Evolutionary conservation across 2,888 invertebrate species (phyloP).

Genomic region (Drosophila subsilvestris): DNA sequence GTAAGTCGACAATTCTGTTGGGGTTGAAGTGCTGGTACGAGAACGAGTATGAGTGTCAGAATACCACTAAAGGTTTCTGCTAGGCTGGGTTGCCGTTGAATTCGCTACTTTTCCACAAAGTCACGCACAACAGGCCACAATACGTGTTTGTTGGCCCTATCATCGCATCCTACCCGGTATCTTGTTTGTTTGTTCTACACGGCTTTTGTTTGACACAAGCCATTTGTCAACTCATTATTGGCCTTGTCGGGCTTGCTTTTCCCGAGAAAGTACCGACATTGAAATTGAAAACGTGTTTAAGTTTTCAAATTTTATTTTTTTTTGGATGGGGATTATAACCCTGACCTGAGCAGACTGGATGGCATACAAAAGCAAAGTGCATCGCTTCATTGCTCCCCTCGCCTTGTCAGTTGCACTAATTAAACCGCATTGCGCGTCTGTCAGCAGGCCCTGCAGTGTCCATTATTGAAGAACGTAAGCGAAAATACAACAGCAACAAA

Average conservation of each 20-base stretch:
- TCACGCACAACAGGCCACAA: too few species aligned
- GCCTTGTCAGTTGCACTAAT: slow-evolving; percentile 49
- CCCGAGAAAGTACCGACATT: slow-evolving; percentile 40
- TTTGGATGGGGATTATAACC: not conserved
- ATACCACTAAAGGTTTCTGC: slow-evolving; percentile 27
- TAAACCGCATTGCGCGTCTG: slow-evolving; percentile 39
- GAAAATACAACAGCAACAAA: not conserved
- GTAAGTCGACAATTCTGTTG: slow-evolving; percentile 36
- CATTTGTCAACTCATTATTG: slow-evolving; percentile 62
- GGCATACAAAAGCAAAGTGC: slow-evolving; percentile 2
- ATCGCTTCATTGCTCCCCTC: slow-evolving; percentile 1
- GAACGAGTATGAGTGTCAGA: slow-evolving; percentile 7
- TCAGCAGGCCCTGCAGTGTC: too few species aligned
- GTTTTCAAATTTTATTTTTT: too few species aligned
- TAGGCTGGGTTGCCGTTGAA: slow-evolving; percentile 9
- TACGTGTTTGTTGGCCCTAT: too few species aligned
- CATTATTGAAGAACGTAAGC: not conserved
- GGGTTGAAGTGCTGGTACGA: not conserved
- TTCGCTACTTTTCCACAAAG: slow-evolving; percentile 44
- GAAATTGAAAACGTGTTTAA: slow-evolving; percentile 64
- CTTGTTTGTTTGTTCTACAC: slow-evolving; percentile 6
- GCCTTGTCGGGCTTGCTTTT: slow-evolving; percentile 16
- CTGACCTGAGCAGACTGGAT: too few species aligned
- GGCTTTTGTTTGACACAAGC: slow-evolving; percentile 43
- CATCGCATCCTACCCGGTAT: slow-evolving; percentile 1